phyloP scores from a whole-genome alignment of 2,797 vertebrate species.

The Chaetodon trifasciatus region DNA sequence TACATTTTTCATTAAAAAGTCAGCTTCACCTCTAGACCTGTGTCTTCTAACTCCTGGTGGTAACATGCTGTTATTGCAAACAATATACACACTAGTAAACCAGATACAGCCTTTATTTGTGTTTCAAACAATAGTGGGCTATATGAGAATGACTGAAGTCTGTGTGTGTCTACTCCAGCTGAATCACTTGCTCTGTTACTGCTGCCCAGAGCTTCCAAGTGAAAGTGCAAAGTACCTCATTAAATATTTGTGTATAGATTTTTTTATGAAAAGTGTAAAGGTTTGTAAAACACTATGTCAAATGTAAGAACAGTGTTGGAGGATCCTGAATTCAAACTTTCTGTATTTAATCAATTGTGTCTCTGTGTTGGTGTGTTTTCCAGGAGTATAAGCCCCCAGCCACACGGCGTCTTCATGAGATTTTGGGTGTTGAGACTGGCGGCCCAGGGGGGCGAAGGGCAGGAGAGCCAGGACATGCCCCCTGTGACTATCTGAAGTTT shows the following conservation, averaged over 20 bases:
- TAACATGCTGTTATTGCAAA: neutral
- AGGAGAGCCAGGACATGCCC: slow-evolving; percentile 95
- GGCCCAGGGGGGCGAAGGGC: slow-evolving; percentile 93
- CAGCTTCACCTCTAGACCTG: too few species aligned
- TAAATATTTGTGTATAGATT: neutral
- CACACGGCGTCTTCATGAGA: slow-evolving; percentile 94
- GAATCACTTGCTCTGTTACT: neutral
- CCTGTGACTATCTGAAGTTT: slow-evolving; percentile 97
- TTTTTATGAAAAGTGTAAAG: neutral
- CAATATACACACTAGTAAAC: neutral
- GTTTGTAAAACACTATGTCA: neutral
- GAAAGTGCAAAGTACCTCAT: neutral
- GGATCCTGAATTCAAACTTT: neutral
- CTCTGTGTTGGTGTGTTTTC: slow-evolving; percentile 24
- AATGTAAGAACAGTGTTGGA: neutral
- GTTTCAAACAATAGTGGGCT: neutral
- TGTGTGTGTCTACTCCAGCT: neutral
- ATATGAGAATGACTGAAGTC: neutral
- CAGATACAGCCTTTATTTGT: neutral
- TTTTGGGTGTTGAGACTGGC: slow-evolving; percentile 95
- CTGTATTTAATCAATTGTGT: neutral
- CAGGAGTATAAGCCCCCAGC: slow-evolving; percentile 96
- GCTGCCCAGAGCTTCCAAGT: neutral
- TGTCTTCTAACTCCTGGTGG: neutral
- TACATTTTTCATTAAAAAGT: neutral